Base-by-base conservation (phyloP, 2,888 invertebrate species). In the Cryptocephalus moraei region DNA sequence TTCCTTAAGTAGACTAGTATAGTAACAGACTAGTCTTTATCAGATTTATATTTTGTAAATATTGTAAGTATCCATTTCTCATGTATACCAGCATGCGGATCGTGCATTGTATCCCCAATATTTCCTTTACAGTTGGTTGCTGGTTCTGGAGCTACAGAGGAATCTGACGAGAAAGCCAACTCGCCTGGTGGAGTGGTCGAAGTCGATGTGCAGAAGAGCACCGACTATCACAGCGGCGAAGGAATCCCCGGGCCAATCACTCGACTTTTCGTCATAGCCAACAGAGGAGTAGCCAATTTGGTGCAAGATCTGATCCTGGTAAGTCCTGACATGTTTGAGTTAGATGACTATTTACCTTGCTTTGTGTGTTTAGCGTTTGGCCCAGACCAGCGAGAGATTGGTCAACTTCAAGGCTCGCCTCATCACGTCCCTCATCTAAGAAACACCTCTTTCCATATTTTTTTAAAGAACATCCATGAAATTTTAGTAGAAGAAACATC, bases 351-450 rank as follows among this genome's bases (percentile, higher is more conserved):
- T 12, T 2, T 36, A 4, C 36, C 36, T 43, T 44, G 51, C 57
- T 61, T 57, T 64, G 60, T 56, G 53, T 58, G 72, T 71, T 45
- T 71, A 84, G 84, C 82, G 84, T 62, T 77, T 90, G 71, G 90
- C 90, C 49, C 88, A 89, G 72, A 90, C 90, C 68, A 90, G 90
- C 69, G 90, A 91, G 74, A 82, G 87, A 73, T 84, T 91, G 76
- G 90, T 91, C 67, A 90, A 90, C 84, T 91, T 89, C 82, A 91
- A 90, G 77, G 90, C 90, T 70, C 82, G 89, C 76, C 77, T 91
- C 66, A 86, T 91, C 73, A 91, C 90, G 65, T 86, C 90, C 61
- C 84, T 90, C 73, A 90, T 91, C 74, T 90, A 89, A 80, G 45
- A 45, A 48, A 39, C 32, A 42, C 31, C 44, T 47, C 48, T 51